Base-by-base conservation (phyloP, 92 coral and sea anemone species). In the Parazoanthus swiftii region DNA sequence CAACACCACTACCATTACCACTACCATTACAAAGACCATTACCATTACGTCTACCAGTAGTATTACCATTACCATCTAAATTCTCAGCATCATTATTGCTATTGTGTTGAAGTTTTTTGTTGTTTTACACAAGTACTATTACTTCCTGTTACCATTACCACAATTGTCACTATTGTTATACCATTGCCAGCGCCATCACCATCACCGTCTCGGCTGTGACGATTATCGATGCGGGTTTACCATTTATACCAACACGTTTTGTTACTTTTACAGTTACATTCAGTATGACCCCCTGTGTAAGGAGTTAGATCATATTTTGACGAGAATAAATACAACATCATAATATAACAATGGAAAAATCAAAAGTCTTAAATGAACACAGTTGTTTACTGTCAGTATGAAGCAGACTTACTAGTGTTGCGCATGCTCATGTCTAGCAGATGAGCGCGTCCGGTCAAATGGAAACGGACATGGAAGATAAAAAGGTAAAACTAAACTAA, bases 351-450 rank as follows among this genome's bases (percentile, higher is more conserved):
- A 20, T 23, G 21, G 21, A 23, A 63, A 63, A 23, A 20, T 18
- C 68, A 63, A 63, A 63, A 18, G 68, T 63, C 23, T 2, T 63
- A 7, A 63, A 63, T 63, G 25, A 18, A 63, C 68, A 11, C 14
- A 63, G 70, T 63, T 63, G 70, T 63, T 63, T 63, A 63, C 70
- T 18, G 70, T 20, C 70, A 8, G 26, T 63, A 14, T 23, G 70
- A 23, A 21, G 21, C 6, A 63, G 8, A 63, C 80, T 76, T n/a
- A 86, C 35, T 21, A 11, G 66, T 25, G 25, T 1, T 66, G 76
- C 35, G 77, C 79, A 15, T 85, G 66, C 77, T 67, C 86, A 23
- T 67, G 9, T 29, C 77, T 42, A 83, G 50, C 86, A 66, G 76
- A 82, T 66, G 29, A 83, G 66, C 51, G 42, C 54, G 38, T 37